Conservation (phyloP, 2,888 invertebrate species). For the Ophion costatus region DNA sequence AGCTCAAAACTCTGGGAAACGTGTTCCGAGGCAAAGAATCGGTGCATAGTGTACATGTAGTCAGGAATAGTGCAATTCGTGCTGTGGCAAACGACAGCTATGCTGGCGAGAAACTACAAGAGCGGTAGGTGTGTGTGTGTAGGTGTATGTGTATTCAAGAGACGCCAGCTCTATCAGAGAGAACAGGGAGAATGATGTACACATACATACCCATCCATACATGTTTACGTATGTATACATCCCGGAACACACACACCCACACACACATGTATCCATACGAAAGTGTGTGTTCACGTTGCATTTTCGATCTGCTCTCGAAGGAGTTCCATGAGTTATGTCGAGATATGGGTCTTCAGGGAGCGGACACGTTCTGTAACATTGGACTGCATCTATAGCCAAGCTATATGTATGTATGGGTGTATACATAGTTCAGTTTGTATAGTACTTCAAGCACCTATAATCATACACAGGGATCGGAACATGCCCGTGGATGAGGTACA, state of each 20-base stretch:
- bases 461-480: neutral
- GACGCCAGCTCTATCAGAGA: neutral
- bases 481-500: neutral
- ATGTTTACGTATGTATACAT: neutral
- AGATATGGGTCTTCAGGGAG: conserved; percentile 51
- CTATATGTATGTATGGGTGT: neutral
- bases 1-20: conserved; percentile 23
- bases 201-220: neutral
- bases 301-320: conserved; percentile 60
- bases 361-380: conserved; percentile 42
- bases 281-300: conserved; percentile 29
- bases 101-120: conserved; percentile 3
- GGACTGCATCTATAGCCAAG: conserved; percentile 27
- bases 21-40: conserved; percentile 40
- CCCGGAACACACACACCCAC: neutral
- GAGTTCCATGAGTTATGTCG: conserved; percentile 62
- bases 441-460: neutral
- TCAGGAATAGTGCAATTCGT: conserved; percentile 36
- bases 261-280: neutral
- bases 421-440: neutral
- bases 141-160: no score
- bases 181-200: neutral
- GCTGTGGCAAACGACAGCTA: conserved; percentile 26
- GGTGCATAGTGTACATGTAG: conserved; percentile 14
- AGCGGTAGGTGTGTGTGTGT: no score